These are phyloP conservation scores for Linepithema humile DNA, from an alignment of 1,140 invertebrate genomes.

Conservation along the genomic window DNA sequence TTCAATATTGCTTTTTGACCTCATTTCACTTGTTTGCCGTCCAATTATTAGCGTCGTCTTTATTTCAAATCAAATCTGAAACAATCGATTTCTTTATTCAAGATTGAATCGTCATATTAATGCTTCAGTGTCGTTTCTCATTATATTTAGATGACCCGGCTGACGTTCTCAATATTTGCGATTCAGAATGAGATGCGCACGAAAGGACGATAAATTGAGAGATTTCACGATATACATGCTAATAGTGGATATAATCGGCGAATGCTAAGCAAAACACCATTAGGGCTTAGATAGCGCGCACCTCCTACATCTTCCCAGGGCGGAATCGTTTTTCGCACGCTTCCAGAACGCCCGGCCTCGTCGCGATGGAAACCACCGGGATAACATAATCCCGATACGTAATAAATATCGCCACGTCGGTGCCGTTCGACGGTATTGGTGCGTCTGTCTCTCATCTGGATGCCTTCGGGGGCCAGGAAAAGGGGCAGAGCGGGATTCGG, in stretches of 20 bases:
- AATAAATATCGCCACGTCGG: constrained; percentile 79
- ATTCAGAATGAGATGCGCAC: not conserved
- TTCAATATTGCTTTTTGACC: not conserved
- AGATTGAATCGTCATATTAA: not conserved
- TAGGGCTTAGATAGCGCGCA: not conserved
- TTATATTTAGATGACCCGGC: constrained; percentile 14
- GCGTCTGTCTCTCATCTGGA: constrained; percentile 78
- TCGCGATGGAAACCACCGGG: constrained; percentile 66
- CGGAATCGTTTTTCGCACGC: not conserved
- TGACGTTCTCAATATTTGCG: not conserved
- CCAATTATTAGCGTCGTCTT: not conserved
- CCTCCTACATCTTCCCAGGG: not conserved
- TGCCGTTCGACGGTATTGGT: constrained; percentile 75
- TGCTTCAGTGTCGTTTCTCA: not conserved
- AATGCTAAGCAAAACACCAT: not conserved
- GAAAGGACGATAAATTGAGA: not conserved
- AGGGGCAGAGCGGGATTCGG: constrained; percentile 47
- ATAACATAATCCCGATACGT: constrained; percentile 81
- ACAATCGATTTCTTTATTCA: constrained; percentile 2
- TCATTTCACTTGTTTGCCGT: not conserved
- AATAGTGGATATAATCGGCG: no score
- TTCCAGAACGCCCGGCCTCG: constrained; percentile 12
- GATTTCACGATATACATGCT: not conserved
- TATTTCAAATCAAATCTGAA: not conserved
- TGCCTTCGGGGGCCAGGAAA: constrained; percentile 68